Evolutionary conservation across 1,140 invertebrate species (phyloP).

Genomic region (Rhynchophorus ferrugineus): DNA sequence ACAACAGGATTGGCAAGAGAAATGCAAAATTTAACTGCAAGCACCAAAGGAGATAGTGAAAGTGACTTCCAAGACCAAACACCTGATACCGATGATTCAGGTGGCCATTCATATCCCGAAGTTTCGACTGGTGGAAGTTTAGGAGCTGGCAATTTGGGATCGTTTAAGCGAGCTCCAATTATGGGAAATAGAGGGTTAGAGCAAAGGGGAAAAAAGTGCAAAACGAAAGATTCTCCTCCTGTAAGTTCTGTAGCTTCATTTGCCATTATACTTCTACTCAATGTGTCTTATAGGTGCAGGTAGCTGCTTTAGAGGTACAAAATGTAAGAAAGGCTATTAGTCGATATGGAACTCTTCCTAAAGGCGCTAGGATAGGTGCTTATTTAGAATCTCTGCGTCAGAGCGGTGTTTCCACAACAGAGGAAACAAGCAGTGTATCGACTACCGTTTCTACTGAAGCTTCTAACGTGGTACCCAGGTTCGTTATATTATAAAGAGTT

Average conservation of each 20-base stretch:
- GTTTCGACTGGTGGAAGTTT: slow-evolving; percentile 35
- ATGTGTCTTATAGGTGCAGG: slow-evolving; percentile 64
- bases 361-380: slow-evolving; percentile 89
- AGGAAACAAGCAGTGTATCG: slow-evolving; percentile 36
- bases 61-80: slow-evolving; percentile 53
- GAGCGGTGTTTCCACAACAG: slow-evolving; percentile 54
- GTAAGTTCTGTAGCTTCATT: too few species aligned
- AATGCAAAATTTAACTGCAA: slow-evolving; percentile 43
- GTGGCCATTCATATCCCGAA: slow-evolving; percentile 46
- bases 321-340: slow-evolving; percentile 95
- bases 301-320: slow-evolving; percentile 89
- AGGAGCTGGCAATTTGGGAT: slow-evolving; percentile 37
- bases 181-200: slow-evolving; percentile 47
- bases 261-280: too few species aligned
- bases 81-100: slow-evolving; percentile 57
- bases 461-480: slow-evolving; percentile 25
- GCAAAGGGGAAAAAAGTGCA: slow-evolving; percentile 49
- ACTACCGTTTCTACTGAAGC: slow-evolving; percentile 32
- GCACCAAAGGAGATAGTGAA: slow-evolving; percentile 50
- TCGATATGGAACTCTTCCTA: slow-evolving; percentile 93
- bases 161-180: slow-evolving; percentile 49
- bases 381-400: slow-evolving; percentile 87
- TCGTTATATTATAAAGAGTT: not conserved
- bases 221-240: slow-evolving; percentile 44
- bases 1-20: slow-evolving; percentile 44